Percentiles rank a stretch among this genome's conserved stretches.
Conservation (phyloP, 1,140 invertebrate genomes). For the Wiebesia pumilae region DNA sequence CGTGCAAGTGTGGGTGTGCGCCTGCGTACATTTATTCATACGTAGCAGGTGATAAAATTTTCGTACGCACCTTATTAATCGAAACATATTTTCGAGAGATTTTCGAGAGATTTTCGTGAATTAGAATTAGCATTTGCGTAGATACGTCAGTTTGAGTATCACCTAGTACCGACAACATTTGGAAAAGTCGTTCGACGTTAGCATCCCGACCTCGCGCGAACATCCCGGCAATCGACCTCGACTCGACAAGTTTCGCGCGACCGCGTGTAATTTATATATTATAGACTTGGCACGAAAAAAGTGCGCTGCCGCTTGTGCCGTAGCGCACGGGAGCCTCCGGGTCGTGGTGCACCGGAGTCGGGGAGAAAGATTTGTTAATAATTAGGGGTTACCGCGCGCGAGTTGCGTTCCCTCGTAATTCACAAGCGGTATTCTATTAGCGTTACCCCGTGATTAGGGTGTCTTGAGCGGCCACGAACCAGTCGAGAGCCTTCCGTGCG, state of each 20-base stretch:
- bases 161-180: no score
- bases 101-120: no score
- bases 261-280: constrained; percentile 2
- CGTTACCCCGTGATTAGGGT: constrained; percentile 60
- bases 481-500: constrained; percentile 14
- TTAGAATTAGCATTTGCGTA: no score
- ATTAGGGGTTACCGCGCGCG: constrained; percentile 58
- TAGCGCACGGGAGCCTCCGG: constrained; percentile 25
- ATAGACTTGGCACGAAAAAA: constrained; percentile 46
- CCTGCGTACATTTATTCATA: no score
- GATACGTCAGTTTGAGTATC: no score
- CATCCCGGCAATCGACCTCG: background rate
- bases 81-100: no score
- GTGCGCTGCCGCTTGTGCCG: background rate
- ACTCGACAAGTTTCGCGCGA: background rate
- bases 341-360: background rate
- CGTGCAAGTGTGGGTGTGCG: no score
- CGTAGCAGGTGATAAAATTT: no score
- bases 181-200: no score
- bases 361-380: constrained; percentile 60
- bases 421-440: constrained; percentile 66
- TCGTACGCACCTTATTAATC: no score
- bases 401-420: constrained; percentile 59
- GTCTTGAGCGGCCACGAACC: constrained; percentile 41
- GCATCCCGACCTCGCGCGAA: background rate